These are phyloP conservation scores for Fringilla coelebs DNA, from an alignment of 2,797 vertebrate species.

Conservation along the genomic window DNA sequence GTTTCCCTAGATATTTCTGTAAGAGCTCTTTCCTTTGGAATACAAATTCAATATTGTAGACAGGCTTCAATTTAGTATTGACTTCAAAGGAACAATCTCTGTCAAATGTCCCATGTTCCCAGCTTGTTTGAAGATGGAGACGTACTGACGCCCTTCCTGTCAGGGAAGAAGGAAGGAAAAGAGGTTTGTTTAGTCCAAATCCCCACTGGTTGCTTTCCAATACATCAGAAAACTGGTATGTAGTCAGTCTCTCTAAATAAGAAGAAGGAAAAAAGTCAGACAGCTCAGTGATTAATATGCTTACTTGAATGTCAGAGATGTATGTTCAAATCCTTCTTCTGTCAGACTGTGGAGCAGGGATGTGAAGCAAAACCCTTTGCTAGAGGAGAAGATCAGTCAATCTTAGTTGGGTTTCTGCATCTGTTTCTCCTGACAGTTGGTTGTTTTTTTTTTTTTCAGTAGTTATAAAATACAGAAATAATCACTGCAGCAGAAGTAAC, in stretches of 20 bases:
- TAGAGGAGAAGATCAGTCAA: neutral
- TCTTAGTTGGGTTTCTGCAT: neutral
- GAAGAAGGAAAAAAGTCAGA: neutral
- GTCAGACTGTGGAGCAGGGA: neutral
- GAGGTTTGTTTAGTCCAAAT: constrained; percentile 9
- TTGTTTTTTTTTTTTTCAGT: neutral
- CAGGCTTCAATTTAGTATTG: neutral
- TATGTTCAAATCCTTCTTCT: neutral
- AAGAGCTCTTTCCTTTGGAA: neutral
- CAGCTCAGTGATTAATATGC: constrained; percentile 22
- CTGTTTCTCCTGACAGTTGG: neutral
- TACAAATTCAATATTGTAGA: neutral
- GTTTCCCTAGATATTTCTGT: neutral
- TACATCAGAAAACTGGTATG: neutral
- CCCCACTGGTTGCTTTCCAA: neutral
- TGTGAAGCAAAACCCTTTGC: neutral
- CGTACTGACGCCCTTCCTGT: neutral
- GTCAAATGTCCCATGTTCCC: neutral
- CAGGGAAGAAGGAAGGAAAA: neutral
- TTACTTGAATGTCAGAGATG: constrained; percentile 9
- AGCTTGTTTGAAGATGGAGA: neutral
- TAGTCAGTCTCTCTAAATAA: neutral
- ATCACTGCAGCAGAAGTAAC: neutral
- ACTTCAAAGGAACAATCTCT: neutral
- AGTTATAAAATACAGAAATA: neutral